Evolutionary conservation across 2,113 vertebrate genomes (phyloP).

Genomic region (Dendrocopos noguchii): DNA sequence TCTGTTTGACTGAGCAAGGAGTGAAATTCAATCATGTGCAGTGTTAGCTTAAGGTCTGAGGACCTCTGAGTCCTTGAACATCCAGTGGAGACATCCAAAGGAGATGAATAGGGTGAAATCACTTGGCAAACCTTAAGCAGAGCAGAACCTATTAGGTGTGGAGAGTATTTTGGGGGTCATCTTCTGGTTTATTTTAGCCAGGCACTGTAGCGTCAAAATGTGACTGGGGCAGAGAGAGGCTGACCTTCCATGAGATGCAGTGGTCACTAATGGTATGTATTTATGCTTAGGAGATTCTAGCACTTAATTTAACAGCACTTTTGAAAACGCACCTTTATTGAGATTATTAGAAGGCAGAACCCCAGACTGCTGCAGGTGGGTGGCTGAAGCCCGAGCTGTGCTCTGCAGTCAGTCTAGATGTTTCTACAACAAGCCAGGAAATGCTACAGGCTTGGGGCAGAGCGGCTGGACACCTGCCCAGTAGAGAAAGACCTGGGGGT

Average conservation of each 20-base stretch:
- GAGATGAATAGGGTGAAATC: background rate
- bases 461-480: too few relatives aligned
- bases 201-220: accelerated
- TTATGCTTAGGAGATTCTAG: background rate
- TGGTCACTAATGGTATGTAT: too few relatives aligned
- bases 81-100: background rate
- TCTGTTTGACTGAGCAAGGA: background rate
- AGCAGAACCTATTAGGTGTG: background rate
- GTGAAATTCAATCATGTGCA: background rate
- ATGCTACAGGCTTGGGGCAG: too few relatives aligned
- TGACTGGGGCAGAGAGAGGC: background rate
- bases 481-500: too few relatives aligned
- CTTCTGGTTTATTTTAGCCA: background rate
- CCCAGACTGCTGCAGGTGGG: accelerated
- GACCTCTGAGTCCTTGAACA: background rate
- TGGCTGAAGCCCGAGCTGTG: background rate
- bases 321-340: background rate
- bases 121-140: background rate
- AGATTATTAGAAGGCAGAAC: background rate
- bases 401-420: background rate
- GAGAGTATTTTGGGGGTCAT: background rate
- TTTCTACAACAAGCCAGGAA: background rate
- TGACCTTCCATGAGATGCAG: background rate
- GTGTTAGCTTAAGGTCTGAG: background rate
- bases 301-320: background rate